Percentiles rank a stretch among this genome's conserved stretches.
These are phyloP conservation scores for Buphagus erythrorhynchus DNA, from an alignment of 2,797 vertebrate genomes.

Conservation along the genomic window DNA sequence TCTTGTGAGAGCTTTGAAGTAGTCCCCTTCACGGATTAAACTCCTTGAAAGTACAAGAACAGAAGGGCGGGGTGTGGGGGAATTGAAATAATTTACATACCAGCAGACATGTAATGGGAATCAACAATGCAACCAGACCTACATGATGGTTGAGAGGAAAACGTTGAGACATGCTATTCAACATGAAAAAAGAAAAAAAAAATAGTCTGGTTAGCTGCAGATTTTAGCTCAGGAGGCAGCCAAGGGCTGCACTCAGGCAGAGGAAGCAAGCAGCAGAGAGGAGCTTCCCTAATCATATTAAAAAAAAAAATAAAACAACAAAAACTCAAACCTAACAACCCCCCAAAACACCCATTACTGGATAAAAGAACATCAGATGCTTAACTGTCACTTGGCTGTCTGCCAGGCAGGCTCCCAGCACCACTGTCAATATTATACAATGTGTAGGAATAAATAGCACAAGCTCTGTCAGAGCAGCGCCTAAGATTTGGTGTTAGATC, in stretches of 20 bases:
- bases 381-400: conserved; percentile 24
- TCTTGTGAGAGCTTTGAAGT: conserved; percentile 74
- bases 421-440: not conserved
- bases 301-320: not conserved
- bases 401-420: conserved; percentile 24
- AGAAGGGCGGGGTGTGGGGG: conserved; percentile 51
- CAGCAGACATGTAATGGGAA: conserved; percentile 70
- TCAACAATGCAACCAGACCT: conserved; percentile 75
- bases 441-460: not conserved
- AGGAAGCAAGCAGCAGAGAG: conserved; percentile 58
- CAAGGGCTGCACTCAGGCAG: conserved; percentile 49
- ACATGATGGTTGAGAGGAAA: conserved; percentile 73
- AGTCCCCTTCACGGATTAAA: conserved; percentile 73
- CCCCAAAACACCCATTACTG: not conserved
- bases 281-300: conserved; percentile 41
- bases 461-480: not conserved
- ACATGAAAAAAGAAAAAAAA: not conserved
- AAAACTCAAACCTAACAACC: not conserved
- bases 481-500: not conserved
- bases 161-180: conserved; percentile 72
- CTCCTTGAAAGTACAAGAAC: conserved; percentile 71
- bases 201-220: conserved; percentile 43
- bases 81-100: conserved; percentile 74
- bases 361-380: conserved; percentile 35
- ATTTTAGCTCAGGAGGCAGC: conserved; percentile 60